Evolutionary conservation across 2,113 vertebrate species (phyloP).

Genomic region (Leiothrix lutea): DNA sequence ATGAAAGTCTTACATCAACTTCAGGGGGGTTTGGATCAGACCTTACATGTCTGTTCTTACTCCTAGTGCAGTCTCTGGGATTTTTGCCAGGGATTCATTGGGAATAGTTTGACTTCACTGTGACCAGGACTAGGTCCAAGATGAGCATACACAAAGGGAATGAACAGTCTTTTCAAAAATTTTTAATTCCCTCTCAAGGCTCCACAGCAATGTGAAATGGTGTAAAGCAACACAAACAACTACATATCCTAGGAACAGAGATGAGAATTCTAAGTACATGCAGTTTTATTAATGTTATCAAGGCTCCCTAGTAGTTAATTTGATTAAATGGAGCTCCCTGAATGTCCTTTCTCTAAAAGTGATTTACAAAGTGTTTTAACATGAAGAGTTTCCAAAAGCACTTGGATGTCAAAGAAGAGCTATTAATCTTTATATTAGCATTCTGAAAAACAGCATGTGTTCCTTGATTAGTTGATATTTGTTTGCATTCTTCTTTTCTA

Average conservation of each 20-base stretch:
- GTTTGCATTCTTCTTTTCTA: constrained; percentile 69
- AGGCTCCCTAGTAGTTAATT: constrained; percentile 63
- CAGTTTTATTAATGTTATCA: constrained; percentile 58
- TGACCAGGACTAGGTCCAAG: constrained; percentile 34
- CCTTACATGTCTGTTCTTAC: not conserved
- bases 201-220: not conserved
- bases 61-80: not conserved
- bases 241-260: not conserved
- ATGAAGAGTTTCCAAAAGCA: constrained; percentile 73
- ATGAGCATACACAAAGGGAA: not conserved
- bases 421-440: constrained; percentile 81
- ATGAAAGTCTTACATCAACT: not conserved
- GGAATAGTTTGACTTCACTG: constrained; percentile 13
- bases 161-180: not conserved
- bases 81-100: not conserved
- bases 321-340: constrained; percentile 59
- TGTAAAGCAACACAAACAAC: constrained; percentile 12
- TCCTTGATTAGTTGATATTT: constrained; percentile 79
- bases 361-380: constrained; percentile 87
- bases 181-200: constrained; percentile 14
- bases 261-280: constrained; percentile 40
- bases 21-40: not conserved
- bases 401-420: constrained; percentile 72
- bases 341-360: constrained; percentile 67
- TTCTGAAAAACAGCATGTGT: constrained; percentile 75